A percentile compares a stretch with the other conserved stretches of the same genome.
phyloP scores from a whole-genome alignment of 1,140 invertebrate species.

The Orius insidiosus region DNA sequence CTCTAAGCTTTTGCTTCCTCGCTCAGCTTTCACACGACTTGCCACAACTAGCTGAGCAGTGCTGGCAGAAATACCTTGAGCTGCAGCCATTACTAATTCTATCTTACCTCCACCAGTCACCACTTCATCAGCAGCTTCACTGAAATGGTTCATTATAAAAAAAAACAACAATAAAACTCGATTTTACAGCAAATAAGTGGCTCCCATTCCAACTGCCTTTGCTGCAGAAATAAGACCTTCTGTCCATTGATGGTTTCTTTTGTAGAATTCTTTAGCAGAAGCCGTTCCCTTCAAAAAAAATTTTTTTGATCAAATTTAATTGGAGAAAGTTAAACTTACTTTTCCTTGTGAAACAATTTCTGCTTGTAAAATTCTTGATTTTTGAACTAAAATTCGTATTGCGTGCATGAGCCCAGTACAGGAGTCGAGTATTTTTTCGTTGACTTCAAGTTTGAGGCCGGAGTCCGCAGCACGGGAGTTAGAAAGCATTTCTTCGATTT shows the following conservation, averaged over 20 bases:
- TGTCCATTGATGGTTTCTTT: slow-evolving; percentile 96
- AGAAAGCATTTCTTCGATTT: slow-evolving; percentile 70
- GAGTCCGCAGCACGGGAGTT: slow-evolving; percentile 72
- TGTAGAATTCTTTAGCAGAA: slow-evolving; percentile 86
- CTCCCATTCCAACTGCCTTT: slow-evolving; percentile 89
- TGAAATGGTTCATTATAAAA: slow-evolving; percentile 25
- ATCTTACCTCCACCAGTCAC: slow-evolving; percentile 74
- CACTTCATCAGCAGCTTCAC: slow-evolving; percentile 83
- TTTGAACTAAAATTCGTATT: slow-evolving; percentile 75
- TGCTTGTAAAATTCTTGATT: slow-evolving; percentile 71
- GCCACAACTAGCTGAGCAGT: slow-evolving; percentile 94
- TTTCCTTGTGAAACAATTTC: slow-evolving; percentile 81
- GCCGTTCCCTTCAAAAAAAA: slow-evolving; percentile 44
- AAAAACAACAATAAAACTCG: neutral
- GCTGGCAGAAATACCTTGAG: slow-evolving; percentile 92
- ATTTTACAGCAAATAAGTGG: slow-evolving; percentile 74
- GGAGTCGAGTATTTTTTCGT: slow-evolving; percentile 89
- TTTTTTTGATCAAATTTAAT: neutral
- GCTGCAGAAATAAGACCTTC: slow-evolving; percentile 96
- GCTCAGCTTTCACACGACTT: slow-evolving; percentile 77
- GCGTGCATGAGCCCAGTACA: slow-evolving; percentile 89
- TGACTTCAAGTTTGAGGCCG: slow-evolving; percentile 93
- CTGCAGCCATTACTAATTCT: slow-evolving; percentile 86
- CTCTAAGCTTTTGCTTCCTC: slow-evolving; percentile 56
- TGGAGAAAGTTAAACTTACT: slow-evolving; percentile 27